Conservation (phyloP, 2,797 vertebrate species). For the Danionella dracula region DNA sequence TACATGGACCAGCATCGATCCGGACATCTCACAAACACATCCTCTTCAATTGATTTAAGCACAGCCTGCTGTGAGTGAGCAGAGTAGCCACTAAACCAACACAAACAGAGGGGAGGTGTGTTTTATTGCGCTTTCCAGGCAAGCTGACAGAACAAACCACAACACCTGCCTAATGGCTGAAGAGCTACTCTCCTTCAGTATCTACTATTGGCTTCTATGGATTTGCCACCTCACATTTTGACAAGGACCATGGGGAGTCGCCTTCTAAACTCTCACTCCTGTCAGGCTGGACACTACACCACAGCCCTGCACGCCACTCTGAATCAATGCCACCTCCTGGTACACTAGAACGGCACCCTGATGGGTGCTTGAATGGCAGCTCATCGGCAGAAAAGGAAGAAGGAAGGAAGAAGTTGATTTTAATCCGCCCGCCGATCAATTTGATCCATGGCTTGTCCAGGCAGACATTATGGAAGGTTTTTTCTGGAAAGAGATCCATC, state of each 20-base stretch:
- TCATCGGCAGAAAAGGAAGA: conserved; percentile 22
- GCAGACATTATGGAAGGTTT: conserved; percentile 32
- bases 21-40: conserved; percentile 12
- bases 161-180: conserved; percentile 28
- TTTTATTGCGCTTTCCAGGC: conserved; percentile 16
- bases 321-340: conserved; percentile 6
- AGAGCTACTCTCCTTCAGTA: conserved; percentile 15
- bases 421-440: conserved; percentile 33
- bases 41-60: conserved; percentile 15
- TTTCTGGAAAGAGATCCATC: conserved; percentile 10
- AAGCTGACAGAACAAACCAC: conserved; percentile 1
- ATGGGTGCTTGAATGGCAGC: conserved; percentile 27
- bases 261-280: conserved; percentile 21
- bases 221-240: conserved; percentile 10
- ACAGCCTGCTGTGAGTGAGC: conserved; percentile 20
- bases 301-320: background rate
- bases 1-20: conserved; percentile 9
- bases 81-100: conserved; percentile 4
- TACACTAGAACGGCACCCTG: conserved; percentile 15
- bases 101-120: conserved; percentile 3
- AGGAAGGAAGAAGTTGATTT: conserved; percentile 19
- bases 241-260: conserved; percentile 13
- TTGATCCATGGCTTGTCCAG: conserved; percentile 29
- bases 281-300: conserved; percentile 18
- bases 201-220: conserved; percentile 12